Evolutionary conservation across 1,140 invertebrate species (phyloP).

Genomic region (Zaprionus inermis): DNA sequence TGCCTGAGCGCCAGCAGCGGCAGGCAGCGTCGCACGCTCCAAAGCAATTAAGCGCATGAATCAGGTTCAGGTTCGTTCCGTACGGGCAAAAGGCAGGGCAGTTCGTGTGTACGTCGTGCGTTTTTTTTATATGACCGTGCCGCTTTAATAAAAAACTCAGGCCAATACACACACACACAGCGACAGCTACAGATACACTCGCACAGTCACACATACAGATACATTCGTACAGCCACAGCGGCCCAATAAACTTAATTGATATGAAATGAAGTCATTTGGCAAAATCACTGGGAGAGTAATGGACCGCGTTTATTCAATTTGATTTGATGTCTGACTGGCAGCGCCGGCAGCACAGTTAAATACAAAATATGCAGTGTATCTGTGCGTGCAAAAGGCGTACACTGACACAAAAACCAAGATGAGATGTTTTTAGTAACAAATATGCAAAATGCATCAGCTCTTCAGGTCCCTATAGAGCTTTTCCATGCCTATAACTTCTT

Average conservation of each 20-base stretch:
- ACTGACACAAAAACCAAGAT: background rate
- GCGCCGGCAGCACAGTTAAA: slow-evolving; percentile 27
- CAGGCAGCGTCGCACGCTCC: slow-evolving; percentile 69
- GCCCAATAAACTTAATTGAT: slow-evolving; percentile 83
- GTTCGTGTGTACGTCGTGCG: slow-evolving; percentile 40
- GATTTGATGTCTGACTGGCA: slow-evolving; percentile 69
- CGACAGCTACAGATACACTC: background rate
- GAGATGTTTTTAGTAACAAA: background rate
- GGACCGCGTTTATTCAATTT: slow-evolving; percentile 79
- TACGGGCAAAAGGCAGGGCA: slow-evolving; percentile 62
- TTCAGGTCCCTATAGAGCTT: no score
- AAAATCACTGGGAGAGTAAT: slow-evolving; percentile 81
- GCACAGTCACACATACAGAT: slow-evolving; percentile 1
- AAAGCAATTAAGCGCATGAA: slow-evolving; percentile 83
- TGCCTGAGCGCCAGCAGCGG: slow-evolving; percentile 18
- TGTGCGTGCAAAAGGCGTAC: slow-evolving; percentile 1
- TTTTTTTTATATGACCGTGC: slow-evolving; percentile 50
- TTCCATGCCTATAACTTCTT: no score
- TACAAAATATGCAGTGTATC: slow-evolving; percentile 14
- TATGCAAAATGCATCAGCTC: background rate
- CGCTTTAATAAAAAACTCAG: slow-evolving; percentile 49
- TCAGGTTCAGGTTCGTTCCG: slow-evolving; percentile 74
- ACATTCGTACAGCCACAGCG: background rate
- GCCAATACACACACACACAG: slow-evolving; percentile 19
- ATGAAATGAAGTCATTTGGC: slow-evolving; percentile 84